These are phyloP conservation scores for Petroica traversi DNA, from an alignment of 2,113 vertebrate genomes.

Conservation along the genomic window DNA sequence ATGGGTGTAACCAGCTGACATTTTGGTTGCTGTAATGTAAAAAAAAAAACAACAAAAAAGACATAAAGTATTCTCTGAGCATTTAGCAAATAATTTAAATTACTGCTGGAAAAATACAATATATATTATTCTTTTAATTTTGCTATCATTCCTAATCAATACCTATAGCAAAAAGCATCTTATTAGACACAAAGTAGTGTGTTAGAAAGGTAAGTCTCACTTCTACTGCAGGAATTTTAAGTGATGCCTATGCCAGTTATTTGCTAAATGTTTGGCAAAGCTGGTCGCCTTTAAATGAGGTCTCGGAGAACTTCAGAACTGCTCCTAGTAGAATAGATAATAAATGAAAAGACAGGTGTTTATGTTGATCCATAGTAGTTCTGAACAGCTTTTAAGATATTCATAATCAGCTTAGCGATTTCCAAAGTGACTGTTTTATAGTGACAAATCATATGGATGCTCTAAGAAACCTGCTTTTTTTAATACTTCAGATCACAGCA, in stretches of 20 bases:
- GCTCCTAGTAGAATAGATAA: background rate
- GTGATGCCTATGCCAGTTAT: background rate
- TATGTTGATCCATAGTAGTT: background rate
- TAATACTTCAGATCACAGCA: background rate
- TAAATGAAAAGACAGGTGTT: background rate
- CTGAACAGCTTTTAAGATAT: background rate
- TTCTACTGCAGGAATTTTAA: background rate
- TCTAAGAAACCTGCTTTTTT: background rate
- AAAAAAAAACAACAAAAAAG: too few relatives aligned
- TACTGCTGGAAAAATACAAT: background rate
- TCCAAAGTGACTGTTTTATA: background rate
- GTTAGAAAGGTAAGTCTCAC: background rate
- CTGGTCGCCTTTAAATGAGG: background rate
- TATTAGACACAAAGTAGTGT: background rate
- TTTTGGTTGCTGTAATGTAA: background rate
- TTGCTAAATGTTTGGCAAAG: background rate
- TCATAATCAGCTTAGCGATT: background rate
- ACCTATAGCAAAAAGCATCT: background rate
- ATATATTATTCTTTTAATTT: background rate
- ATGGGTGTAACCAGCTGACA: background rate
- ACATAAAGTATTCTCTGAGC: background rate
- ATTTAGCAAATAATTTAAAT: background rate
- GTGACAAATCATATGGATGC: background rate
- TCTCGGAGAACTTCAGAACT: background rate
- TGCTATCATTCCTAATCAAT: background rate